Conservation (phyloP, 2,113 vertebrate species). For the Aphyosemion australe region DNA sequence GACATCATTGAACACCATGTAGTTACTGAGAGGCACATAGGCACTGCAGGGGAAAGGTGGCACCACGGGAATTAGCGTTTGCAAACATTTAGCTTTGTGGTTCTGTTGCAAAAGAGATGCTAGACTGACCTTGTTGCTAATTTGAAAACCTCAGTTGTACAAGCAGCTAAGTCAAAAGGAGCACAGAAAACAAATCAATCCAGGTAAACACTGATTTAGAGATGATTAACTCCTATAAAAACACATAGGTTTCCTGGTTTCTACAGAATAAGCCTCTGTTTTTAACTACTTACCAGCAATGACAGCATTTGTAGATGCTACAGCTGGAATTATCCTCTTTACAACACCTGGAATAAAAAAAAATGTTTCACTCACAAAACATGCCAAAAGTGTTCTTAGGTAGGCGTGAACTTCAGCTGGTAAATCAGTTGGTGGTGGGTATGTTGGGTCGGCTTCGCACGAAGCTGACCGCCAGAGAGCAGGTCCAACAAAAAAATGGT, state of each 20-base stretch:
- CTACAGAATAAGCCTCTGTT: background rate
- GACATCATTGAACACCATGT: slow-evolving; percentile 94
- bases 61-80: background rate
- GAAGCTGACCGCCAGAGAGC: too few relatives aligned
- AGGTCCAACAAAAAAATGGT: too few relatives aligned
- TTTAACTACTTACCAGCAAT: slow-evolving; percentile 85
- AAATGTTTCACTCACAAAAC: too few relatives aligned
- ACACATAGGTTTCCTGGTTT: background rate
- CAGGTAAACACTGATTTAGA: background rate
- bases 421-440: too few relatives aligned
- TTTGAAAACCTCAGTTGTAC: slow-evolving; percentile 94
- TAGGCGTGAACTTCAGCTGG: too few relatives aligned
- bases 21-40: slow-evolving; percentile 93
- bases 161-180: slow-evolving; percentile 82
- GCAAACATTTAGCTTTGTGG: slow-evolving; percentile 1
- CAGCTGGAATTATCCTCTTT: slow-evolving; percentile 93
- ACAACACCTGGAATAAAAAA: slow-evolving; percentile 84
- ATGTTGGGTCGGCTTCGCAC: too few relatives aligned
- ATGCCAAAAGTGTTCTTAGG: too few relatives aligned
- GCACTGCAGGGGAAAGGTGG: slow-evolving; percentile 76
- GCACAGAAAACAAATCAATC: slow-evolving; percentile 2
- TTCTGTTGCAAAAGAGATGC: background rate
- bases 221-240: slow-evolving; percentile 32
- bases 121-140: slow-evolving; percentile 88
- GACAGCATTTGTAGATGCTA: slow-evolving; percentile 95